Base-by-base conservation (phyloP, 2,113 vertebrate genomes). In the Hippocampus guttulatus region DNA sequence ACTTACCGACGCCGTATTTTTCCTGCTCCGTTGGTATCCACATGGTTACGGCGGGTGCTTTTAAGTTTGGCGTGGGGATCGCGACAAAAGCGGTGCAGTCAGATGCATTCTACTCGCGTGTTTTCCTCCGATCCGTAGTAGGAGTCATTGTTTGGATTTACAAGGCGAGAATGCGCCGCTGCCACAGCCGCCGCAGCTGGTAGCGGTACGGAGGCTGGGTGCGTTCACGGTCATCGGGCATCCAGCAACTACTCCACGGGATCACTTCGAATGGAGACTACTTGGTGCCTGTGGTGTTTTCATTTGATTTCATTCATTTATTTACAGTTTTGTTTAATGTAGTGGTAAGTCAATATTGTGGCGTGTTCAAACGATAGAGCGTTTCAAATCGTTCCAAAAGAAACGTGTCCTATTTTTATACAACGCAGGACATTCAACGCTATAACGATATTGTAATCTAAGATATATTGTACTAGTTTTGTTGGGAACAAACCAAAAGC, bases 1-100 rank as follows among this genome's bases (percentile, higher is more conserved):
- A 96, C 96, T 96, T 92, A 98, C 96, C 96, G 88, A 97, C 96
- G 87, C 96, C 96, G 94, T 96, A 98, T 93, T 98, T 98, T 84
- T 97, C 96, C 82, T 96, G 93, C 70, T 98, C 96, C 58, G 96
- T 96, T 64, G 96, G 96, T 88, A 96, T 95, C 96, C 96, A 98
- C 96, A 98, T 98, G 88, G 88, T 89, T 83, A 87, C 72, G 71
- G 70, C 81, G 47, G 78, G 79, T 62, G 62, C 87, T 82, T 87
- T 84, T 64, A 89, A 67, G 82, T 77, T 71, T 81, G 78, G 2
- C 65, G 73, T 66, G 66, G 76, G 69, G 81, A 70, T 63, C 78
- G 85, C 80, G 75, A 84, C 76, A 76, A 79, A 70, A 81, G 67
- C 0, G 52, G 70, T 66, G 76, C 75, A 57, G 79, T 67, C 76